Evolutionary conservation across 2,113 vertebrate genomes (phyloP), one percentile per base, ranked within the genome.

Genomic region (Notarius quadriscutis): DNA sequence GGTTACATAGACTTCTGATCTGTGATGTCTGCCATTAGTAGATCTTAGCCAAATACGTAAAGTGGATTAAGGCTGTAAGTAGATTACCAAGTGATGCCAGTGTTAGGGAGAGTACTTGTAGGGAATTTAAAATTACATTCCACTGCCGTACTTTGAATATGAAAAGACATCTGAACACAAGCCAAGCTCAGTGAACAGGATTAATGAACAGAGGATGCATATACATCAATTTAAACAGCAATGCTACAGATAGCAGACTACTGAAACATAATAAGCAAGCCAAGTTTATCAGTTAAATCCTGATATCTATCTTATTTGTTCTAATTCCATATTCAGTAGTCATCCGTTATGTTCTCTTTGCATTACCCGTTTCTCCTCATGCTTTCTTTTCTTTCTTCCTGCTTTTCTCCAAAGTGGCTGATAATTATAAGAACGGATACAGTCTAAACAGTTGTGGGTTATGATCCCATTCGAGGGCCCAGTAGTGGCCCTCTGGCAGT

Each of bases 61-160:
- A 50, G 30, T 89, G 25, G 34, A 86, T 86, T 84, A 83, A 75
- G 71, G 34, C 84, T 15, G 69, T 85, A 85, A 85, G 17, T 85
- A 75, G 57, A 85, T 85, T 85, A 85, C 69, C 20, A 14, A 74
- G 50, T 58, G 80, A 55, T 55, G 85, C 34, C 75, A 30, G 62
- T 25, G 77, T 85, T 82, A 78, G 84, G 71, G 15, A 18, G 78
- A n/a, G 63, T 25, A 60, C 89, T 88, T 84, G 84, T 81, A 58
- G 84, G 9, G 81, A 71, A 90, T 85, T 41, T 58, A 81, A 77
- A 53, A 78, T 83, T 67, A 69, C 74, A 86, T 77, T 81, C 69
- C 60, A 74, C 20, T 18, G 27, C 51, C 41, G 30, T 50, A 51
- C 50, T 86, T 17, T 53, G 60, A 69, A 60, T 78, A 69, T 25